Evolutionary conservation across 2,888 invertebrate species (phyloP).

Genomic region (Lasioglossum malachurum): DNA sequence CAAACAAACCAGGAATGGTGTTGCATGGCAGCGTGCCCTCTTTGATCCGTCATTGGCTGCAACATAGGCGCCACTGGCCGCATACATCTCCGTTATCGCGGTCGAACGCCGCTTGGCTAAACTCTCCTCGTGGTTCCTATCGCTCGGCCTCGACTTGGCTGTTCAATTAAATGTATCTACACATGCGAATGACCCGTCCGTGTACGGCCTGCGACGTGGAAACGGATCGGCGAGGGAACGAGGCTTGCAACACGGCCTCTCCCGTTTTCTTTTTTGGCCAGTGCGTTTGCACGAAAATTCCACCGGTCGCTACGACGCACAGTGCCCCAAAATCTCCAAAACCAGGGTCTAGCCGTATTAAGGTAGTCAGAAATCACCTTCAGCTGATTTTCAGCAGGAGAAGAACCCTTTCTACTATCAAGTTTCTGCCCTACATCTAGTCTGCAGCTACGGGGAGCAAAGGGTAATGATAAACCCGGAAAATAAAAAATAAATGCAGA

Average conservation of each 20-base stretch:
- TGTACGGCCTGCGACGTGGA: not conserved
- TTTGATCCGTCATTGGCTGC: conserved; percentile 48
- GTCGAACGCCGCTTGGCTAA: conserved; percentile 68
- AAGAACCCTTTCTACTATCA: too few relatives aligned
- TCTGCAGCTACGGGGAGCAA: too few relatives aligned
- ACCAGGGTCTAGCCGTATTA: not conserved
- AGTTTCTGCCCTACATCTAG: too few relatives aligned
- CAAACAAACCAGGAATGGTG: conserved; percentile 49
- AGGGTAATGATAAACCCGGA: too few relatives aligned
- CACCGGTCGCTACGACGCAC: not conserved
- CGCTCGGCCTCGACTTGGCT: conserved; percentile 18
- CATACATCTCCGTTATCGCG: conserved; percentile 63
- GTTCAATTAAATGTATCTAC: conserved; percentile 41
- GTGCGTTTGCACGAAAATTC: not conserved
- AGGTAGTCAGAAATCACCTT: too few relatives aligned
- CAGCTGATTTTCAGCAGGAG: too few relatives aligned
- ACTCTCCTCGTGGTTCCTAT: conserved; percentile 30
- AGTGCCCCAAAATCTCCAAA: not conserved
- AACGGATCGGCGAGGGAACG: not conserved
- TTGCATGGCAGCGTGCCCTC: conserved; percentile 44
- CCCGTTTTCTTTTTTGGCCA: not conserved
- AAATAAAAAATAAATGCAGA: too few relatives aligned
- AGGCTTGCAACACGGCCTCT: not conserved
- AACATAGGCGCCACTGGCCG: conserved; percentile 66
- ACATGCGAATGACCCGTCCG: not conserved